Evolutionary conservation across 2,797 vertebrate genomes (phyloP).

Genomic region (Poecilia gillii): DNA sequence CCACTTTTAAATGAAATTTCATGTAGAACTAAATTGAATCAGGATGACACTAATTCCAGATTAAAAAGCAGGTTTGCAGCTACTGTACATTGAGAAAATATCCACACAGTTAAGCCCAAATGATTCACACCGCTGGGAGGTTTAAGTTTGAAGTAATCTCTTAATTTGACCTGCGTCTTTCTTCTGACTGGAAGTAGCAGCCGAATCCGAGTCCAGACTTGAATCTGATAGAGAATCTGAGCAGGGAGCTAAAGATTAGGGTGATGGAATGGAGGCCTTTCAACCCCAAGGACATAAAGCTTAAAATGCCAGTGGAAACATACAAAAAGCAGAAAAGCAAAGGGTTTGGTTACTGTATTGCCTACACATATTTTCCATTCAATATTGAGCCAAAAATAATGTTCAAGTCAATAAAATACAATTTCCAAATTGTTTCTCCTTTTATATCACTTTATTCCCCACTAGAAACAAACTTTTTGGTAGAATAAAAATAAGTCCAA

Average conservation of each 20-base stretch:
- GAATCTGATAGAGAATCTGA: not conserved
- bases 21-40: constrained; percentile 2
- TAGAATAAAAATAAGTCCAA: not conserved
- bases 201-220: not conserved
- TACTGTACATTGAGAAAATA: not conserved
- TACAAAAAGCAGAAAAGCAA: not conserved
- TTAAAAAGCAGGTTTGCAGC: constrained; percentile 1
- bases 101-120: not conserved
- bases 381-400: not conserved
- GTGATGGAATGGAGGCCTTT: not conserved
- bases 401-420: not conserved
- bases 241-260: constrained; percentile 1
- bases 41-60: not conserved
- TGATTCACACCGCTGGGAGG: not conserved
- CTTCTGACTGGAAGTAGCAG: not conserved
- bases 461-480: not conserved
- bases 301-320: not conserved
- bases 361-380: not conserved
- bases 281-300: not conserved
- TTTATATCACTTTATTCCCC: not conserved
- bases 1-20: not conserved
- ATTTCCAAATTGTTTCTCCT: not conserved
- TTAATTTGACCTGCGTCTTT: not conserved
- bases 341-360: not conserved
- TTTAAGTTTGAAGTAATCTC: not conserved